Evolutionary conservation across 2,797 vertebrate species (phyloP).

Genomic region (Adelosebastes latens): DNA sequence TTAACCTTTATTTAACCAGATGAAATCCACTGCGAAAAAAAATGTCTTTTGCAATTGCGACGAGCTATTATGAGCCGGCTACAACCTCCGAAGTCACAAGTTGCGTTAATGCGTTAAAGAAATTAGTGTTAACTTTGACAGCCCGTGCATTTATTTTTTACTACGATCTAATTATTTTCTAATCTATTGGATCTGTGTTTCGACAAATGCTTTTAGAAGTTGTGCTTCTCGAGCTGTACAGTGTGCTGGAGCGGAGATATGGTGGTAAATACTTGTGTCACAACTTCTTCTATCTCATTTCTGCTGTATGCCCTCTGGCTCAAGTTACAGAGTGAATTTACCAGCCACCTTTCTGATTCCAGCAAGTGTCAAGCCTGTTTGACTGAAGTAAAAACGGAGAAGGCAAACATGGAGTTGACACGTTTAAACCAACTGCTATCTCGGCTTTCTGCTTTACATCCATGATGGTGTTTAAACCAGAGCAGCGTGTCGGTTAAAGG

Average conservation of each 20-base stretch:
- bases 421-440: background rate
- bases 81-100: too few relatives aligned
- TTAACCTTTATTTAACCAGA: background rate
- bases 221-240: background rate
- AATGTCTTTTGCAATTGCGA: background rate
- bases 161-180: background rate
- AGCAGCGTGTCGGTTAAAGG: background rate
- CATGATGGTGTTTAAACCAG: background rate
- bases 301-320: background rate
- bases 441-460: background rate
- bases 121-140: too few relatives aligned
- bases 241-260: background rate
- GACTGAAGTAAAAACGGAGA: background rate
- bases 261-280: background rate
- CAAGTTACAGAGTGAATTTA: background rate
- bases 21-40: background rate
- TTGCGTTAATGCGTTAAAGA: too few relatives aligned
- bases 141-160: background rate
- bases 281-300: background rate
- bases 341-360: background rate
- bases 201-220: conserved; percentile 4
- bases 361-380: background rate
- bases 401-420: background rate
- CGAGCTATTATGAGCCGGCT: too few relatives aligned
- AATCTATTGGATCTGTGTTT: conserved; percentile 6